phyloP scores from a whole-genome alignment of 2,797 vertebrate genomes.

The Cebuella pygmaea region DNA sequence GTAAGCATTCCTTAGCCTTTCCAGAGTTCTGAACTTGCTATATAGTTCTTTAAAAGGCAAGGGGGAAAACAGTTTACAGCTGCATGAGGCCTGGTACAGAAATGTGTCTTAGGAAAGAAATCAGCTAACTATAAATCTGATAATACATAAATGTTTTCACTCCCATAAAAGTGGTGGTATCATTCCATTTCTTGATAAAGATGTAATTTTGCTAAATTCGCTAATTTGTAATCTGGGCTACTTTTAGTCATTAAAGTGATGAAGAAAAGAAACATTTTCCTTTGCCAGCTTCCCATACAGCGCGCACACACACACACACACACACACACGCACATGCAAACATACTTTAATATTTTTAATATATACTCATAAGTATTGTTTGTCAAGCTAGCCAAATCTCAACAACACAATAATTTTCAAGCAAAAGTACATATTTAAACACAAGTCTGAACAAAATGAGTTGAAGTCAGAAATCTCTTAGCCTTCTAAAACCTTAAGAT shows the following conservation, averaged over 20 bases:
- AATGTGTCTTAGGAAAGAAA: not conserved
- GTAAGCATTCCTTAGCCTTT: not conserved
- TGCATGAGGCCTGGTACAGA: not conserved
- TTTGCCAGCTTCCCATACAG: not conserved
- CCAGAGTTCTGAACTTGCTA: not conserved
- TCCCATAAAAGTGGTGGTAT: not conserved
- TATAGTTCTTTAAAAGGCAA: not conserved
- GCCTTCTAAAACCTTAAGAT: not conserved
- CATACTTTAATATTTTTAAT: not conserved
- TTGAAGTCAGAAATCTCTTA: not conserved
- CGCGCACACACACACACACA: not conserved
- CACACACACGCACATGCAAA: not conserved
- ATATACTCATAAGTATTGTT: not conserved
- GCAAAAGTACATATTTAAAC: not conserved
- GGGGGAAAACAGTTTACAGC: not conserved
- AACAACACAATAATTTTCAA: not conserved
- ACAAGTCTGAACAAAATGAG: not conserved
- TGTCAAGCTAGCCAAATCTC: not conserved
- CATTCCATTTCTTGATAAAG: slow-evolving; percentile 17
- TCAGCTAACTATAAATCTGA: not conserved
- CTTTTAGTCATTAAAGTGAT: not conserved
- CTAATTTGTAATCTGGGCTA: not conserved
- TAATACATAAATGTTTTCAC: not conserved
- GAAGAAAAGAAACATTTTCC: not conserved
- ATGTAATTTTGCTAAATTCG: not conserved